These are phyloP conservation scores for Taxidea taxus DNA, from an alignment of 2,113 vertebrate genomes.

Conservation along the genomic window DNA sequence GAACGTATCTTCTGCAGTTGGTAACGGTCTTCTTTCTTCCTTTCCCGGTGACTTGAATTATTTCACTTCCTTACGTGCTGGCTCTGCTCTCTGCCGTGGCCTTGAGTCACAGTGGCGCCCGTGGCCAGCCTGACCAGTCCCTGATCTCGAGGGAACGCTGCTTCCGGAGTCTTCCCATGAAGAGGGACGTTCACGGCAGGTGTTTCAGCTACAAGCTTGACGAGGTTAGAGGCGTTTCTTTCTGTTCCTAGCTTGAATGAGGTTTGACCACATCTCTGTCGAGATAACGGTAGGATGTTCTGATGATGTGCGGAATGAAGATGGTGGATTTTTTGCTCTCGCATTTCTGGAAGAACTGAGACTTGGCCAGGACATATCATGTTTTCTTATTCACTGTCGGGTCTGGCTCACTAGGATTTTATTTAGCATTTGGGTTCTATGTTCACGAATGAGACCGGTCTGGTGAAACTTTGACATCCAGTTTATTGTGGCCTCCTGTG, in stretches of 20 bases:
- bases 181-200: background rate
- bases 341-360: background rate
- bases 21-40: background rate
- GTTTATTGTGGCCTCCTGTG: background rate
- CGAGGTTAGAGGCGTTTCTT: background rate
- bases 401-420: background rate
- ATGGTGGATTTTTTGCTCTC: background rate
- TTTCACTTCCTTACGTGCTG: rapidly evolving
- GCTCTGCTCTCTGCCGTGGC: rapidly evolving
- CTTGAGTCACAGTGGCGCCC: rapidly evolving
- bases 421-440: background rate
- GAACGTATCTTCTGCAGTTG: rapidly evolving
- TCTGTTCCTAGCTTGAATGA: background rate
- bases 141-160: background rate
- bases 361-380: background rate
- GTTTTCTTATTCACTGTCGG: background rate
- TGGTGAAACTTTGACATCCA: background rate
- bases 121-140: rapidly evolving
- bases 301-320: background rate
- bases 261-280: background rate
- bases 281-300: background rate
- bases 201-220: background rate
- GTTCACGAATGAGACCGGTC: background rate
- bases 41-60: rapidly evolving
- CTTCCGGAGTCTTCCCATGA: too few relatives aligned